phyloP scores from a whole-genome alignment of 2,113 vertebrate species.

The Platichthys flesus region DNA sequence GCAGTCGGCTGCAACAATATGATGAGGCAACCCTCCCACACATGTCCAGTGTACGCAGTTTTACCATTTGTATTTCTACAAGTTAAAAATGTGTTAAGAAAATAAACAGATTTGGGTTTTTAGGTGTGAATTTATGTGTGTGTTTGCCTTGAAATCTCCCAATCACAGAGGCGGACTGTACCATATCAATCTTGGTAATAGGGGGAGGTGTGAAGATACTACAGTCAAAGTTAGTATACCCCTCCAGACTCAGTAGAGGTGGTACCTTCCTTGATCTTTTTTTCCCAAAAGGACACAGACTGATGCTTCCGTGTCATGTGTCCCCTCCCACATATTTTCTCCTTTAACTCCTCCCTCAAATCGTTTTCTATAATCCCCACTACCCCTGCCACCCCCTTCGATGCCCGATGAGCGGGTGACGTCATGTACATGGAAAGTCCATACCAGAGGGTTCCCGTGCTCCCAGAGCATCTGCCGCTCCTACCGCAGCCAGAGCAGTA shows the following conservation, averaged over 20 bases:
- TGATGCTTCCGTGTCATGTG: conserved; percentile 38
- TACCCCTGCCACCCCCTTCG: background rate
- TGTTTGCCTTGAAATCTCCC: conserved; percentile 39
- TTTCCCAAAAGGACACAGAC: conserved; percentile 31
- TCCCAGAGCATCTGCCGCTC: conserved; percentile 46
- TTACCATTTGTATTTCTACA: background rate
- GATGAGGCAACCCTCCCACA: no score
- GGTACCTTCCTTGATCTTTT: conserved; percentile 55
- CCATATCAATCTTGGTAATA: conserved; percentile 48
- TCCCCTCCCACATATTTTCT: conserved; percentile 33
- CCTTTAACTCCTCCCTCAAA: conserved; percentile 30
- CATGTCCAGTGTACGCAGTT: background rate
- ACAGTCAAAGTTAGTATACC: background rate
- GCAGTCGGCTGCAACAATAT: no score
- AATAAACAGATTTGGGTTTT: no score
- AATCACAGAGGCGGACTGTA: conserved; percentile 39
- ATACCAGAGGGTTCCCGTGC: conserved; percentile 40
- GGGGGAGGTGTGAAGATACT: conserved; percentile 18
- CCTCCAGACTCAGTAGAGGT: conserved; percentile 36
- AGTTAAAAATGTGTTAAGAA: conserved; percentile 1
- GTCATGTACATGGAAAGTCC: conserved; percentile 19
- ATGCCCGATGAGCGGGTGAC: conserved; percentile 16
- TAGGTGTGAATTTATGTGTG: background rate
- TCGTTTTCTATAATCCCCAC: conserved; percentile 35
- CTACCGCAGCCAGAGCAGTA: conserved; percentile 36